A percentile compares a stretch with the other conserved stretches of the same genome.
phyloP scores from a whole-genome alignment of 2,113 vertebrate species.

The Amphiprion ocellaris region DNA sequence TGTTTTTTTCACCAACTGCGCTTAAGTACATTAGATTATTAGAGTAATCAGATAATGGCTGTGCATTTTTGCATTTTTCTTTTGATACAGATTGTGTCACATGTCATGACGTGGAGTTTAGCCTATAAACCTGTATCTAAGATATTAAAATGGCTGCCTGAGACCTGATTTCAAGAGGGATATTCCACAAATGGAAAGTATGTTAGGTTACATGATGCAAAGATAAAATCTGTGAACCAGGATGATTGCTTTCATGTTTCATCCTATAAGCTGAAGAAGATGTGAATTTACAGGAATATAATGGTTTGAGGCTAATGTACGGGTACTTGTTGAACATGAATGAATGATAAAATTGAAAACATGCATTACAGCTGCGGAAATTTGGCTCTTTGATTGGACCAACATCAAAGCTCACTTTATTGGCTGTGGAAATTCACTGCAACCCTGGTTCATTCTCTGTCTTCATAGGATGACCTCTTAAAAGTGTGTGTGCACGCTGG shows the following conservation, averaged over 20 bases:
- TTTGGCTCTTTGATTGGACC: no score
- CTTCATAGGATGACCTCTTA: not conserved
- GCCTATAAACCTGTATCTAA: constrained; percentile 26
- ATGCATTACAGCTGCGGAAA: not conserved
- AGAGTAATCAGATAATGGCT: constrained; percentile 9
- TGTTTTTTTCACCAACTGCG: not conserved
- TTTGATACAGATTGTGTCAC: constrained; percentile 5
- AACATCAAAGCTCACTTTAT: no score
- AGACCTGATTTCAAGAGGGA: constrained; percentile 22
- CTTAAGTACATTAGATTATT: constrained; percentile 3
- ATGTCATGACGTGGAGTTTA: not conserved
- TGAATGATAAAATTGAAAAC: not conserved
- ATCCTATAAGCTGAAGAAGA: not conserved
- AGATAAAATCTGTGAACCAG: constrained; percentile 2
- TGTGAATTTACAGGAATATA: not conserved
- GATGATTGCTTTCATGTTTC: not conserved
- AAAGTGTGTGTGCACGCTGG: constrained; percentile 1
- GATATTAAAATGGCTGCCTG: constrained; percentile 17
- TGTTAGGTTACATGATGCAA: constrained; percentile 3
- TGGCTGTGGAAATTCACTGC: no score
- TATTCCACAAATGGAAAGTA: constrained; percentile 31
- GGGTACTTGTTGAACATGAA: no score
- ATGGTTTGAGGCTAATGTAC: not conserved
- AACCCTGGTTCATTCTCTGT: not conserved
- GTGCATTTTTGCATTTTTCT: not conserved